Conservation (phyloP, 2,888 invertebrate genomes). For the Alentia gelatinosa region DNA sequence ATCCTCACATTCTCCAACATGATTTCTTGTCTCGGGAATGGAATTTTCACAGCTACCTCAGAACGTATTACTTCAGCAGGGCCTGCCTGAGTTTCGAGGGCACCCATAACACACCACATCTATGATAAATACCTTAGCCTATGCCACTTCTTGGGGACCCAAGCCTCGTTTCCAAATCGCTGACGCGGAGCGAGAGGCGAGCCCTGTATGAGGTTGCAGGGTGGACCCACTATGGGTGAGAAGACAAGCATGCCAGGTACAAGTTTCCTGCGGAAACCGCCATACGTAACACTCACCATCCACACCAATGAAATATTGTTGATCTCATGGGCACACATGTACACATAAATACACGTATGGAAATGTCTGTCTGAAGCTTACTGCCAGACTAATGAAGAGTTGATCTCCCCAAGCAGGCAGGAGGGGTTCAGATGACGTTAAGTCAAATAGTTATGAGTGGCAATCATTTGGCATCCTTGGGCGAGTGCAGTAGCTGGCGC, state of each 20-base stretch:
- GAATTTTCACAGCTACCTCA: neutral
- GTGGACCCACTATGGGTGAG: no score
- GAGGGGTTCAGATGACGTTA: neutral
- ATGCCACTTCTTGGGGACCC: neutral
- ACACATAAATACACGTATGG: neutral
- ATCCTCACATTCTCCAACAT: no score
- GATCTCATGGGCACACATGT: neutral
- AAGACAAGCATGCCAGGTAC: neutral
- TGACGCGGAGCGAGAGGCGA: no score
- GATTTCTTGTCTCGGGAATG: neutral
- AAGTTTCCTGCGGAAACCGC: neutral
- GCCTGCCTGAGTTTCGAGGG: neutral
- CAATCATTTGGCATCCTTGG: conserved; percentile 45
- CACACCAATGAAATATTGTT: neutral
- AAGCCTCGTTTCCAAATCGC: no score
- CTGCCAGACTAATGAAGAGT: neutral
- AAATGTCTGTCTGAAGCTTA: neutral
- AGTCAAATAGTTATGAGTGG: conserved; percentile 7
- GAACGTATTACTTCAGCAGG: neutral
- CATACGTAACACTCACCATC: neutral
- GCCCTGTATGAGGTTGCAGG: no score
- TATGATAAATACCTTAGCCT: neutral
- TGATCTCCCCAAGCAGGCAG: neutral
- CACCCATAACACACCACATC: neutral
- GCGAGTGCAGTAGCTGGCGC: neutral